Base-by-base conservation (phyloP, 64 coral and sea anemone species). In the Acropora tenuis region DNA sequence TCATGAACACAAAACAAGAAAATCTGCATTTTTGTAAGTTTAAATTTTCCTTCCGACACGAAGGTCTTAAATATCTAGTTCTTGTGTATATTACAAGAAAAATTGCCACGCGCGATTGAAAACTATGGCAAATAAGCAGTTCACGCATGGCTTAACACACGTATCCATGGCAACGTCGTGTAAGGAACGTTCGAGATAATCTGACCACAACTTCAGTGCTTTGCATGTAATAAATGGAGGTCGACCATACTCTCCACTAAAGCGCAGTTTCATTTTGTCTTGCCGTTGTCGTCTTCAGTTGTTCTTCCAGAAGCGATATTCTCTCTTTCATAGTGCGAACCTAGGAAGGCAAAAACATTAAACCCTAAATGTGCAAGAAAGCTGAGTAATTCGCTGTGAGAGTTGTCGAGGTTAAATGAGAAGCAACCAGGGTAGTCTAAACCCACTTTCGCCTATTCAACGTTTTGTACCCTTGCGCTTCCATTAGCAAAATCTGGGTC, bases 251-350 rank as follows among this genome's bases (percentile, higher is more conserved):
- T 17, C 68, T 71, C 18, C 68, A 20, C 86, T 91, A 97, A 13
- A 97, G 80, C 1, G 95, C 95, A 9, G 95, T 97, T 59, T 97
- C 95, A 53, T 97, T 97, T 78, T 97, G 95, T 49, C 95, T 44
- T 1, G 90, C 89, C 1, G 83, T 78, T 16, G 79, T 90, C 20
- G 87, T 89, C 57, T 94, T 89, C 2, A 94, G 76, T 59, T 97
- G 92, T 68, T 97, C 92, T 65, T 97, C 95, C 0, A 97, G 78
- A 58, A 97, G 69, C 3, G 83, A 52, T 43, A 94, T 97, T 57
- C 92, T 90, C 57, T 97, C 95, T 41, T 97, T 97, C 60, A 97
- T 74, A 3, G 95, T 97, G 67, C 78, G 72, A 16, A 97, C 95
- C 95, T 97, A 65, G 50, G 84, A 82, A 13, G 44, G 43, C 48